A percentile compares a stretch with the other conserved stretches of the same genome.
Conservation (phyloP, 2,113 vertebrate species). For the Brienomyrus longianalis region DNA sequence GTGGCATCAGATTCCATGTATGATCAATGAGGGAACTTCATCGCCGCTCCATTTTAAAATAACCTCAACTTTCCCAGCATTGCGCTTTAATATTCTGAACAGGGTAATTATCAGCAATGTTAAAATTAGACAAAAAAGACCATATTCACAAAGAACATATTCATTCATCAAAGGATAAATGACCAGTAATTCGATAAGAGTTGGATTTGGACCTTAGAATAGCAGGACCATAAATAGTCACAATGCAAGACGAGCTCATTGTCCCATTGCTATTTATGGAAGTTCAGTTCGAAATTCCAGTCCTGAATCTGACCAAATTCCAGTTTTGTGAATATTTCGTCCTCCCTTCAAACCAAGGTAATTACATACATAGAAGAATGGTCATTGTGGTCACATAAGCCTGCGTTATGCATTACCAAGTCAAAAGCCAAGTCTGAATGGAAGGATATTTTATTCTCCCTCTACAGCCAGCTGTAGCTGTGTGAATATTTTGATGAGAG, state of each 20-base stretch:
- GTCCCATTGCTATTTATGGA: slow-evolving; percentile 10
- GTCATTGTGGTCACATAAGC: background rate
- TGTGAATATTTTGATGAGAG: background rate
- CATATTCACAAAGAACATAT: slow-evolving; percentile 11
- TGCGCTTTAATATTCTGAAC: slow-evolving; percentile 9
- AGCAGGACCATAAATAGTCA: slow-evolving; percentile 8
- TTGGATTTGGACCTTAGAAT: slow-evolving; percentile 1
- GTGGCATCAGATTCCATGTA: background rate
- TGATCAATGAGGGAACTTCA: slow-evolving; percentile 6
- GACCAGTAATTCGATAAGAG: slow-evolving; percentile 4
- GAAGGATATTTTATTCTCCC: background rate
- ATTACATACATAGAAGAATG: background rate
- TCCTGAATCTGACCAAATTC: background rate
- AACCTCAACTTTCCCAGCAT: background rate
- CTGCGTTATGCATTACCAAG: slow-evolving; percentile 1
- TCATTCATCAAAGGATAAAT: slow-evolving; percentile 18
- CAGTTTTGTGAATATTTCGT: background rate
- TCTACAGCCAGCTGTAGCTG: background rate
- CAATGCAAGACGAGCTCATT: background rate
- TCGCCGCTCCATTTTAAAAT: slow-evolving; percentile 1
- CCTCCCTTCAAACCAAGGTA: background rate
- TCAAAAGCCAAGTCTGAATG: background rate
- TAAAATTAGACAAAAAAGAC: slow-evolving; percentile 17
- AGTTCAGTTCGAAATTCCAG: background rate
- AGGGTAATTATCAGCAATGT: slow-evolving; percentile 16